Evolutionary conservation across 2,113 vertebrate species (phyloP), one percentile per base, ranked within the genome.

Genomic region (Cryptotis parvus): DNA sequence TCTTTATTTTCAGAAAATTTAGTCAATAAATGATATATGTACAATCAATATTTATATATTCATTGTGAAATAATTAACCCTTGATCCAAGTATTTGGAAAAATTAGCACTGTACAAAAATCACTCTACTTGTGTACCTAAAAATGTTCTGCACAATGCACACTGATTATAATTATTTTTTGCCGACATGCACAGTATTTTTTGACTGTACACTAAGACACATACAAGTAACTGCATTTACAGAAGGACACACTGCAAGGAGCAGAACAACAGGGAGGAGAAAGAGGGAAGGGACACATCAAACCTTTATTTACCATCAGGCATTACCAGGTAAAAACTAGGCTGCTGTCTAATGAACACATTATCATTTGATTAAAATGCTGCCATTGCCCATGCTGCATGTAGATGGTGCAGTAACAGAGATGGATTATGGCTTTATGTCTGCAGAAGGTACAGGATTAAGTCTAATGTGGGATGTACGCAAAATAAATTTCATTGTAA

Each of bases 351-450:
- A 49, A 52, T 0, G 49, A 61, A 89, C 0, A 78, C 9, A 10
- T 16, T n/a, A n/a, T 70, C 58, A 8, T 31, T 81, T 41, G 33
- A 1, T 92, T 92, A 97, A 98, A 98, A 98, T 98, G 97, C 91
- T 97, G 97, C 97, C 96, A 93, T 74, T 52, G 78, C 97, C 97
- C 97, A 97, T 97, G 97, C 95, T 97, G 91, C 94, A 69, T 35
- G 69, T 65, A 83, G 95, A 95, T 90, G 90, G 73, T 31, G 86
- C 68, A 74, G 52, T 68, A 94, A 91, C 72, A 95, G 52, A 96
- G 61, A 92, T 11, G 76, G 80, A 85, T 27, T 74, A 85, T 9
- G 91, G 86, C 91, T 96, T 97, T 91, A 92, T 92, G 92, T 84
- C 95, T 92, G 73, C 9, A 94, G 76, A 68, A 92, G 91, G 91